These are phyloP conservation scores for Ectropis crepuscularia DNA, from an alignment of 2,888 invertebrate species.

Conservation along the genomic window DNA sequence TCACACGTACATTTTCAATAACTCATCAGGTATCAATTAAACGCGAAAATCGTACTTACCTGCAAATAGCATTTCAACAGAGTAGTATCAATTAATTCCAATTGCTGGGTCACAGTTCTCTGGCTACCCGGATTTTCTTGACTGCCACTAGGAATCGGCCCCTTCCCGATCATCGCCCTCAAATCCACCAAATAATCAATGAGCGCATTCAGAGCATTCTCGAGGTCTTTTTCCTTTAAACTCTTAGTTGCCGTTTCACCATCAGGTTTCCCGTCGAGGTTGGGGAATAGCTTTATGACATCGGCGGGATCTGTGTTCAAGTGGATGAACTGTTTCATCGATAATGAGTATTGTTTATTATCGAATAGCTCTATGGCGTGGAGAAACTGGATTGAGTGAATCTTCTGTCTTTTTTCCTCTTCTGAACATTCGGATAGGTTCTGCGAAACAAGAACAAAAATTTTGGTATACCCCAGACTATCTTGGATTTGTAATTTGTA, in stretches of 20 bases:
- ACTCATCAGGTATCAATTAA: too few relatives aligned
- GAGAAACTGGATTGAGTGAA: slow-evolving; percentile 94
- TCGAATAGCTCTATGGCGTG: slow-evolving; percentile 96
- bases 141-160: slow-evolving; percentile 34
- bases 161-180: slow-evolving; percentile 80
- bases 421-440: slow-evolving; percentile 92
- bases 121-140: slow-evolving; percentile 53
- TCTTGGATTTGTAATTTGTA: too few relatives aligned
- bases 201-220: slow-evolving; percentile 94
- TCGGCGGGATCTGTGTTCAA: slow-evolving; percentile 97
- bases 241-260: slow-evolving; percentile 66
- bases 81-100: slow-evolving; percentile 98
- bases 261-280: slow-evolving; percentile 86
- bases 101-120: slow-evolving; percentile 67
- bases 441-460: too few relatives aligned
- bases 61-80: slow-evolving; percentile 98
- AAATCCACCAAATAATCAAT: slow-evolving; percentile 95
- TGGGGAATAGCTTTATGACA: slow-evolving; percentile 97
- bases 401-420: slow-evolving; percentile 91
- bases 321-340: slow-evolving; percentile 96
- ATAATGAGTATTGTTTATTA: slow-evolving; percentile 93
- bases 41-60: slow-evolving; percentile 75
- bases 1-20: slow-evolving; percentile 11
- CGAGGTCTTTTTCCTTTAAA: slow-evolving; percentile 92
- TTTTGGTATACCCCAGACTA: too few relatives aligned